A percentile compares a stretch with the other conserved stretches of the same genome.
Evolutionary conservation across 2,797 vertebrate genomes (phyloP).

Genomic region (Distichodus sexfasciatus): DNA sequence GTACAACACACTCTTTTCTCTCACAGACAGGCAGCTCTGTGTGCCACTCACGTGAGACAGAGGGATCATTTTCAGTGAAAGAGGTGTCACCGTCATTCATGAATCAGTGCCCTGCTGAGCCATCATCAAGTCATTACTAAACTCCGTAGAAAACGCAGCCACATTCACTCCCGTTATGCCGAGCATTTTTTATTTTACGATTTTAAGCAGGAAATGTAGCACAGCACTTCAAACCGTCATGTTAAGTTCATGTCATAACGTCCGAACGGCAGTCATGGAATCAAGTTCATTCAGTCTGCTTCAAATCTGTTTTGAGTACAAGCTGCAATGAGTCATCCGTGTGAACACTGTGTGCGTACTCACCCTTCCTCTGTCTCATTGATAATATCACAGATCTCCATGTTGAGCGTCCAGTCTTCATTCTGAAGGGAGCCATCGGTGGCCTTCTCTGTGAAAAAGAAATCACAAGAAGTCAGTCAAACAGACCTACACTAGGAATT

Average conservation of each 20-base stretch:
- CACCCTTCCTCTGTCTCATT: constrained; percentile 86
- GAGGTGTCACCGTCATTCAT: too few relatives aligned
- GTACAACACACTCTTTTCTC: constrained; percentile 48
- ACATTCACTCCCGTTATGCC: too few relatives aligned
- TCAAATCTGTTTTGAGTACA: background rate
- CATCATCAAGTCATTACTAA: constrained; percentile 16
- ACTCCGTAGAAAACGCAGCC: too few relatives aligned
- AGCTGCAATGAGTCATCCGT: constrained; percentile 18
- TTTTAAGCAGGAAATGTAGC: too few relatives aligned
- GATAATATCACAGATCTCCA: constrained; percentile 99
- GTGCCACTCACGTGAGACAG: constrained; percentile 31
- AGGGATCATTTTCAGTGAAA: constrained; percentile 1
- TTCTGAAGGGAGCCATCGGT: constrained; percentile 95
- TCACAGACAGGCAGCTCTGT: constrained; percentile 50
- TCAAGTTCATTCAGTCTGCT: constrained; percentile 14
- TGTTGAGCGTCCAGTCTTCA: constrained; percentile 98
- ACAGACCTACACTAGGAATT: background rate
- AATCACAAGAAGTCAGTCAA: too few relatives aligned
- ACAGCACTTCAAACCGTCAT: too few relatives aligned
- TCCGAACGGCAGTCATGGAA: background rate
- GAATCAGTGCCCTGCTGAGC: too few relatives aligned
- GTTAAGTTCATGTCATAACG: too few relatives aligned
- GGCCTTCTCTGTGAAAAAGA: constrained; percentile 83
- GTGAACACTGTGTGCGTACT: constrained; percentile 16
- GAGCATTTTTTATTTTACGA: too few relatives aligned